Conservation (phyloP, 2,888 invertebrate genomes). For the Homarus gammarus region DNA sequence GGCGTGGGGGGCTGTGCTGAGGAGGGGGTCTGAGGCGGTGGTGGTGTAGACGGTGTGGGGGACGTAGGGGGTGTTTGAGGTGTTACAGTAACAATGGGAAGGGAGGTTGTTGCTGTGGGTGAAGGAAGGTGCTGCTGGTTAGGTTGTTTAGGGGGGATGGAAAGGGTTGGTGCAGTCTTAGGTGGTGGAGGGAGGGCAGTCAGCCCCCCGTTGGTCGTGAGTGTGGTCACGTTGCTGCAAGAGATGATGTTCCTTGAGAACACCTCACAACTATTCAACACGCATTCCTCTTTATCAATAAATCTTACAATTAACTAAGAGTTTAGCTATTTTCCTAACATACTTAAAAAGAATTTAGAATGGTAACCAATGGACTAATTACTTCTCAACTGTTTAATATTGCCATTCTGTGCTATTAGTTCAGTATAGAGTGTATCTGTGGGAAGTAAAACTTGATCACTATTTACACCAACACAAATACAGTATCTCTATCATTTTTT, state of each 20-base stretch:
- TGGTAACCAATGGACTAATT: too few relatives aligned
- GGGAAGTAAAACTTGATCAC: too few relatives aligned
- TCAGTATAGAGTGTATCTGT: too few relatives aligned
- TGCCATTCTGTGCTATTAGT: too few relatives aligned
- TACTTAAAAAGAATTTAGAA: too few relatives aligned
- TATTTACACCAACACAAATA: slow-evolving; percentile 8
- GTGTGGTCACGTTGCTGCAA: slow-evolving; percentile 69
- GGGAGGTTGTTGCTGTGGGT: slow-evolving; percentile 21
- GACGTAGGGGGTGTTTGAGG: slow-evolving; percentile 22
- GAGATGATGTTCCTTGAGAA: slow-evolving; percentile 34
- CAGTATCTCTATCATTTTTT: background rate
- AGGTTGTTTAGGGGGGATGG: slow-evolving; percentile 39
- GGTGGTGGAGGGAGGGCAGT: slow-evolving; percentile 63
- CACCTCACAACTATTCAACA: background rate
- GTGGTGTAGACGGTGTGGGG: background rate
- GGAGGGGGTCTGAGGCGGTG: slow-evolving; percentile 79
- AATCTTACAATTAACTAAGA: too few relatives aligned
- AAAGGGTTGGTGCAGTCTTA: slow-evolving; percentile 60
- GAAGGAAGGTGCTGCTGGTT: slow-evolving; percentile 37
- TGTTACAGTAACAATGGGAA: slow-evolving; percentile 7
- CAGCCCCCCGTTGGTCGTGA: slow-evolving; percentile 70
- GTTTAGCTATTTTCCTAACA: too few relatives aligned
- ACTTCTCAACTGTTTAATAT: too few relatives aligned
- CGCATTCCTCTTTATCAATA: background rate
- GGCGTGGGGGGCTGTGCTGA: slow-evolving; percentile 83